Base-by-base conservation (phyloP, 2,113 vertebrate genomes). In the Castor canadensis region DNA sequence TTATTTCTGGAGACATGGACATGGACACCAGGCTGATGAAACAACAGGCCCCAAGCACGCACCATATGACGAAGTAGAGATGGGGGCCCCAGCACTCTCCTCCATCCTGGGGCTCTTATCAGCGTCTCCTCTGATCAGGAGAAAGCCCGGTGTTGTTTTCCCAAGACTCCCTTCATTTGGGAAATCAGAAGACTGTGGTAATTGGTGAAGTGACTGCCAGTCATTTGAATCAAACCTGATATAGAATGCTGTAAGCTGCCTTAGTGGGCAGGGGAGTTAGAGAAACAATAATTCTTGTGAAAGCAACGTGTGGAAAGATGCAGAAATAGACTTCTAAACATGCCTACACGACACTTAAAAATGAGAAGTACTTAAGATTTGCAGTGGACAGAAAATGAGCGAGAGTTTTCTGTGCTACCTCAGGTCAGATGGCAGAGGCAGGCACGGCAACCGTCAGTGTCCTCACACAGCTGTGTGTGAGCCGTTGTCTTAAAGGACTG, bases 361-460 rank as follows among this genome's bases (percentile, higher is more conserved):
- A 71, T 47, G 0, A 47, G 54, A 60, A 49, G 16, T 30, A 6
- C 66, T 77, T 67, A 26, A 11, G 35, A n/a, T 60, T 1, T 30
- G 9, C 26, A 49, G 4, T 45, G 16, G 72, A 15, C 56, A 35
- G 2, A 24, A 17, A 32, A 2, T n/a, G 0, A 13, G 22, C n/a
- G 66, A 64, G 45, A 16, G 1, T 40, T 69, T 15, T 28, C 22
- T 9, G 24, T 54, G 58, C 22, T 6, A 17, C 5, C 7, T 43
- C 1, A 13, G 20, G 62, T 40, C 45, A 6, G 0, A 1, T 4
- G 10, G 71, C 32, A 10, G 62, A 62, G n/a, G 20, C 8, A 5
- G 20, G 16, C 2, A 0, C 12, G 13, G 52, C 1, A 0, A 19
- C 7, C 9, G 0, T 0, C 0, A 1, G 6, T 17, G 13, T 9